phyloP scores from a whole-genome alignment of 1,140 invertebrate genomes.

The Micrasema minimum region DNA sequence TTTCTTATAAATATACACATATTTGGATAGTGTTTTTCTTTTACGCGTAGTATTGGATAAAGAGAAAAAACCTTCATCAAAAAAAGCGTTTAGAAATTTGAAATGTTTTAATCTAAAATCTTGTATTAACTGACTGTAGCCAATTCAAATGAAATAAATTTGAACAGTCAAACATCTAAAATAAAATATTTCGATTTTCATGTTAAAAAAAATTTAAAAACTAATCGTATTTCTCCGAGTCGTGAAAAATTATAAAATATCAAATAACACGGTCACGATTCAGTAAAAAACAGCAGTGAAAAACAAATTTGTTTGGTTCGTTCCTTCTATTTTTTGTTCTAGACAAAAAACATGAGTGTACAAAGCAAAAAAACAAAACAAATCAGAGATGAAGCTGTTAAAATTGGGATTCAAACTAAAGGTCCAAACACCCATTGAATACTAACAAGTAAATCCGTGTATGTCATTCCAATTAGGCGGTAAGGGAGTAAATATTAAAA shows the following conservation, averaged over 20 bases:
- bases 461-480: constrained; percentile 17
- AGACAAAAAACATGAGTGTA: constrained; percentile 20
- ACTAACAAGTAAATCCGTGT: too few species aligned
- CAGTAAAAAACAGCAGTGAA: constrained; percentile 39
- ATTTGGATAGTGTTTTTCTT: too few species aligned
- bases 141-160: background rate
- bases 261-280: constrained; percentile 38
- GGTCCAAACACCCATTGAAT: too few species aligned
- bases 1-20: too few species aligned
- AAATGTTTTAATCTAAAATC: background rate
- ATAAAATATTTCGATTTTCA: constrained; percentile 14
- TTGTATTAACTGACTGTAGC: background rate
- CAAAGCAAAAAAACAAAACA: constrained; percentile 30
- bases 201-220: constrained; percentile 38
- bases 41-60: too few species aligned
- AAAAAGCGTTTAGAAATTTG: background rate
- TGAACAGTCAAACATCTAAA: background rate
- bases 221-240: constrained; percentile 20
- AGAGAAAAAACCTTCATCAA: too few species aligned
- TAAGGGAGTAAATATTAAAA: background rate
- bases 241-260: constrained; percentile 33
- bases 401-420: constrained; percentile 22
- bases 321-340: constrained; percentile 36
- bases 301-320: constrained; percentile 35
- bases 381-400: constrained; percentile 19